Percentiles rank a stretch among this genome's conserved stretches.
phyloP scores from a whole-genome alignment of 2,888 invertebrate genomes.

The Fabriciana adippe region DNA sequence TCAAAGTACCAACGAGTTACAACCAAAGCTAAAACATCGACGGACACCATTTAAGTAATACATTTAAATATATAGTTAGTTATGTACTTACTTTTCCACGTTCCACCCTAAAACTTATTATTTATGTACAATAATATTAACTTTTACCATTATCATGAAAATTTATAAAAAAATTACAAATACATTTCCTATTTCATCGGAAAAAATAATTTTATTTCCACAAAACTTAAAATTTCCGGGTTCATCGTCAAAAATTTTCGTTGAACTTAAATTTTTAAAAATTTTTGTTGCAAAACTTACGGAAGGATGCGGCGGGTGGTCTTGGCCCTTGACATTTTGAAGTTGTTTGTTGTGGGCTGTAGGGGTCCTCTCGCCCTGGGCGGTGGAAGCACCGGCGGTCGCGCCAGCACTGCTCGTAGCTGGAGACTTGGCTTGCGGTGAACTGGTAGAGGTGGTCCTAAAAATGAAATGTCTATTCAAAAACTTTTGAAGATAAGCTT shows the following conservation, averaged over 20 bases:
- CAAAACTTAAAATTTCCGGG: neutral
- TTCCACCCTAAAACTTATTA: slow-evolving; percentile 15
- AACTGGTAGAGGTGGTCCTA: slow-evolving; percentile 88
- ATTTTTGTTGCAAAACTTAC: slow-evolving; percentile 77
- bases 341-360: slow-evolving; percentile 88
- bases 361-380: slow-evolving; percentile 82
- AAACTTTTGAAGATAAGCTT: neutral
- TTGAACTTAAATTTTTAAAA: neutral
- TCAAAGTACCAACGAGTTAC: slow-evolving; percentile 26
- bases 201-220: neutral
- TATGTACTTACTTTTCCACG: slow-evolving; percentile 31
- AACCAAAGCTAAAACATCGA: slow-evolving; percentile 27
- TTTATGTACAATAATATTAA: neutral
- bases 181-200: neutral
- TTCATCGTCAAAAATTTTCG: neutral
- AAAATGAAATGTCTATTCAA: slow-evolving; percentile 32
- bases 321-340: slow-evolving; percentile 87
- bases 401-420: slow-evolving; percentile 85
- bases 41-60: slow-evolving; percentile 19
- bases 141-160: neutral
- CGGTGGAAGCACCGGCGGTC: slow-evolving; percentile 72
- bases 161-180: neutral
- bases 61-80: slow-evolving; percentile 8
- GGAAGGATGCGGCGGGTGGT: slow-evolving; percentile 86
- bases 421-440: slow-evolving; percentile 88